phyloP scores from a whole-genome alignment of 2,113 vertebrate genomes.

The Mirza zaza region DNA sequence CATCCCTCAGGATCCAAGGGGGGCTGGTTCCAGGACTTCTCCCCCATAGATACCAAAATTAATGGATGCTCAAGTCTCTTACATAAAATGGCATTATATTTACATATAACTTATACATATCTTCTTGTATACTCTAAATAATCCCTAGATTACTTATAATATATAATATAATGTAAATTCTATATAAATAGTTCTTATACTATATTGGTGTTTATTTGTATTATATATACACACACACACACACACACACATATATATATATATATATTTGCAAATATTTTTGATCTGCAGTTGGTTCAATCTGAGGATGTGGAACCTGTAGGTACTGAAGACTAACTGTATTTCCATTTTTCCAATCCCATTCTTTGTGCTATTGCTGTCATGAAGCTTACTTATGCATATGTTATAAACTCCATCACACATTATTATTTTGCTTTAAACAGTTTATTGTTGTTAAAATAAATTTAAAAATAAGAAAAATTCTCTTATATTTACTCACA shows the following conservation, averaged over 20 bases:
- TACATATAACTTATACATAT: neutral
- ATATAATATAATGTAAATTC: neutral
- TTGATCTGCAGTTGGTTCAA: neutral
- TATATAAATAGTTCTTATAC: neutral
- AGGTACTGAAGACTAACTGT: neutral
- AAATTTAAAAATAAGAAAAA: constrained; percentile 37
- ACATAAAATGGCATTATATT: neutral
- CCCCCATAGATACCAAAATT: neutral
- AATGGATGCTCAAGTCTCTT: neutral
- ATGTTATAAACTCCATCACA: neutral
- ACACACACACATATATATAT: too few species aligned
- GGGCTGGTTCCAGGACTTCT: neutral
- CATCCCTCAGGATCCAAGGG: neutral
- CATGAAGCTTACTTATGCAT: neutral
- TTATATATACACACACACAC: too few species aligned
- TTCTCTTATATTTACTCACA: neutral
- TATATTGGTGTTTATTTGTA: neutral
- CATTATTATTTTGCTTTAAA: neutral
- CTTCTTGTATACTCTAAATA: neutral
- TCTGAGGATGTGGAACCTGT: neutral
- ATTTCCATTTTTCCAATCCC: neutral
- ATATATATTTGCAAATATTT: neutral
- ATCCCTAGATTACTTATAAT: neutral
- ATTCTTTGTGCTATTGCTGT: neutral
- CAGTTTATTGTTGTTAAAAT: neutral